Conservation (phyloP, 2,113 vertebrate species). For the Pandion haliaetus region DNA sequence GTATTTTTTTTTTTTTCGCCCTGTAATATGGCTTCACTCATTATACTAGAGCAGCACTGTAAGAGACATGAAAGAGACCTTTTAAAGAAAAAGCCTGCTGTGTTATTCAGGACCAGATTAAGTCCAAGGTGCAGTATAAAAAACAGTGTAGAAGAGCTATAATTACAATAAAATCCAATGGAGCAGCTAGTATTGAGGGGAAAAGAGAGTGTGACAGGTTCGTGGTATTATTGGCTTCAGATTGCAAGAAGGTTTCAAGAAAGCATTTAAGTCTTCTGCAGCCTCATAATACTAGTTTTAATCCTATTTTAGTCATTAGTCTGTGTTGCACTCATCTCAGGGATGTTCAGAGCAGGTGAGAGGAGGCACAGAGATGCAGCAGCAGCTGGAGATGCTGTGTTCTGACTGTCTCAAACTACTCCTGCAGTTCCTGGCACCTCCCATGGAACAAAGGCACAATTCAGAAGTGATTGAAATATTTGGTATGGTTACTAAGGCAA, state of each 20-base stretch:
- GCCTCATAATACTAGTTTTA: background rate
- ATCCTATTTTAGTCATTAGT: background rate
- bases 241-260: background rate
- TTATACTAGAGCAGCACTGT: background rate
- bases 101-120: background rate
- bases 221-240: background rate
- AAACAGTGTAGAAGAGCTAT: background rate
- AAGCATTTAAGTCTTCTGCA: background rate
- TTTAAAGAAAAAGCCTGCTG: background rate
- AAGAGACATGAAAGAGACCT: background rate
- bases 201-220: background rate
- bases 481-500: background rate
- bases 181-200: background rate
- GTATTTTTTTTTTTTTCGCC: background rate
- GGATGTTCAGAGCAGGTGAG: background rate
- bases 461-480: background rate
- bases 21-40: background rate
- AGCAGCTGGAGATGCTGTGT: background rate
- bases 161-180: background rate
- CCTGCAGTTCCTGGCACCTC: background rate
- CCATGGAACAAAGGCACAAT: background rate
- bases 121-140: background rate
- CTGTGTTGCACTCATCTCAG: background rate
- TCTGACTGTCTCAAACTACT: background rate
- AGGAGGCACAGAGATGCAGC: background rate